Percentiles rank a stretch among this genome's conserved stretches.
Evolutionary conservation across 2,113 vertebrate species (phyloP).

Genomic region (Ciconia stormi): DNA sequence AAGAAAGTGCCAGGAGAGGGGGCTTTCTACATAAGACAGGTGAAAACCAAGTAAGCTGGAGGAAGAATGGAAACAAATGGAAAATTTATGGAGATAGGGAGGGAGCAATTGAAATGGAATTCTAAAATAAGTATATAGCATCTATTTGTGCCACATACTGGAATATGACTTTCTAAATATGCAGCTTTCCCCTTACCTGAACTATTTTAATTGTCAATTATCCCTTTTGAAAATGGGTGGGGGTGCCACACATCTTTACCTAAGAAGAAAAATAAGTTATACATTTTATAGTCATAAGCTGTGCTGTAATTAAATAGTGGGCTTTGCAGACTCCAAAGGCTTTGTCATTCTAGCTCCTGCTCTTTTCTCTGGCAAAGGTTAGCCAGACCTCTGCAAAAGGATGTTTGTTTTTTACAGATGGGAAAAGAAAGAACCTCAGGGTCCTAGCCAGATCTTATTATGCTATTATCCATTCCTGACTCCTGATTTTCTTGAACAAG

Average conservation of each 20-base stretch:
- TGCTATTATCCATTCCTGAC: background rate
- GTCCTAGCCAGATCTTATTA: background rate
- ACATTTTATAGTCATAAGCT: background rate
- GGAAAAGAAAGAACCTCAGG: background rate
- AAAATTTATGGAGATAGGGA: background rate
- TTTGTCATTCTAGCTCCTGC: background rate
- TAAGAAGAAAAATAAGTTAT: background rate
- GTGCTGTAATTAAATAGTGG: background rate
- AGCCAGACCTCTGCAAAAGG: background rate
- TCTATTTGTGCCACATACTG: background rate
- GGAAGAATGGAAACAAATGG: background rate
- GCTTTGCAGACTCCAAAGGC: background rate
- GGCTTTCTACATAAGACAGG: background rate
- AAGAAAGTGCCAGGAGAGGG: background rate
- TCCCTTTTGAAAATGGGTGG: background rate
- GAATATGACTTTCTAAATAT: background rate
- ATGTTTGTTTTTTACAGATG: background rate
- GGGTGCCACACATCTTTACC: background rate
- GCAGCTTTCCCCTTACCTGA: background rate
- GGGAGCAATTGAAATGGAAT: background rate
- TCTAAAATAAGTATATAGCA: background rate
- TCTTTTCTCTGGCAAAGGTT: background rate
- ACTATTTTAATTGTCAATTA: background rate
- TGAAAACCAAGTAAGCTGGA: background rate
- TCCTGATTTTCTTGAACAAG: slow-evolving; percentile 39